Evolutionary conservation across 1,140 invertebrate genomes (phyloP).

Genomic region (Tetramorium alpestre): DNA sequence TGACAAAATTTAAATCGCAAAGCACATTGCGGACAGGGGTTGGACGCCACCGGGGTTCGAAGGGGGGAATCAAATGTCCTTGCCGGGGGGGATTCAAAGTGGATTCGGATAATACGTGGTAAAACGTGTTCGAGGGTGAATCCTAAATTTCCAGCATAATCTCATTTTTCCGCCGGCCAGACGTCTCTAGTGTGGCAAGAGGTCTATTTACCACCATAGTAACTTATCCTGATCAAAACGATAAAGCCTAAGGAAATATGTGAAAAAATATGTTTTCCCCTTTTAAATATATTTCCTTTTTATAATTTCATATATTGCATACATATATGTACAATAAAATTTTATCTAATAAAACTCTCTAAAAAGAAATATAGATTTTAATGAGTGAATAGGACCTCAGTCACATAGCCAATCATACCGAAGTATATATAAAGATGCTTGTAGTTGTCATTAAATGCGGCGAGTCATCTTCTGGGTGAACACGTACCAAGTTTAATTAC

Average conservation of each 20-base stretch:
- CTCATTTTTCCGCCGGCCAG: slow-evolving; percentile 78
- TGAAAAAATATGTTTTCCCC: neutral
- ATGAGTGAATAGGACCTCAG: neutral
- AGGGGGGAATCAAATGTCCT: slow-evolving; percentile 76
- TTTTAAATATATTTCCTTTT: neutral
- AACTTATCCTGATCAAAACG: slow-evolving; percentile 23
- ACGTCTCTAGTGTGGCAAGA: slow-evolving; percentile 63
- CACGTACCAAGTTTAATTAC: slow-evolving; percentile 52
- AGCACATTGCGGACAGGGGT: slow-evolving; percentile 72
- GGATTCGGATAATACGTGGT: slow-evolving; percentile 82
- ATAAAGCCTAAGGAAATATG: neutral
- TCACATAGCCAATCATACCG: neutral
- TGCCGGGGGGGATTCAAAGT: slow-evolving; percentile 79
- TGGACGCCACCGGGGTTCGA: slow-evolving; percentile 16
- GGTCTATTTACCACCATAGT: slow-evolving; percentile 16
- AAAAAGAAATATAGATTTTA: neutral
- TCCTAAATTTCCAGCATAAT: slow-evolving; percentile 82
- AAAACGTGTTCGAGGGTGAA: slow-evolving; percentile 83
- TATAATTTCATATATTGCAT: neutral
- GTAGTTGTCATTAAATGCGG: slow-evolving; percentile 52
- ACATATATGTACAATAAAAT: neutral
- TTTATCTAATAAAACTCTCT: neutral
- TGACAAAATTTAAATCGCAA: slow-evolving; percentile 86
- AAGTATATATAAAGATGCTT: slow-evolving; percentile 41
- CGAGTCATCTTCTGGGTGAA: neutral